These are phyloP conservation scores for Drosophila elegans DNA, from an alignment of 1,140 invertebrate species.

Conservation along the genomic window DNA sequence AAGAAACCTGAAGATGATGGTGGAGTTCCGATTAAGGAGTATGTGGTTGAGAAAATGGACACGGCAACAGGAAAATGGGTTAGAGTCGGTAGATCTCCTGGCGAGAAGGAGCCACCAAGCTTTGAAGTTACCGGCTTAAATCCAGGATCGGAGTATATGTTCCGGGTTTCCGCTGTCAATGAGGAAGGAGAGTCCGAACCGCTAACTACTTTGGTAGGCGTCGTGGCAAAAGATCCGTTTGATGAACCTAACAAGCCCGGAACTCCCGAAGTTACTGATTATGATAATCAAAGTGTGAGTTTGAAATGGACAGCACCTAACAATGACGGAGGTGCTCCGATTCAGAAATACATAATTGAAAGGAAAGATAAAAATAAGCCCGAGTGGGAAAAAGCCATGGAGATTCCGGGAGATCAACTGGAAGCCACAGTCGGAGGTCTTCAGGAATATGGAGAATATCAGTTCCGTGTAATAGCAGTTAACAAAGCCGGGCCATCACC, in stretches of 20 bases:
- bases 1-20: conserved; percentile 97
- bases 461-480: conserved; percentile 97
- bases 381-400: conserved; percentile 96
- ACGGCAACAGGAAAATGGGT: conserved; percentile 95
- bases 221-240: conserved; percentile 98
- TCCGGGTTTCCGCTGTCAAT: conserved; percentile 97
- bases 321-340: conserved; percentile 96
- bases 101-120: conserved; percentile 90
- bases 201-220: conserved; percentile 92
- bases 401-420: conserved; percentile 92
- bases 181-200: conserved; percentile 98
- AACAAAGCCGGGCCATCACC: conserved; percentile 98
- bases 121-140: conserved; percentile 95
- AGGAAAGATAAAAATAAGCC: conserved; percentile 96
- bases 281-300: conserved; percentile 96
- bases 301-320: conserved; percentile 97
- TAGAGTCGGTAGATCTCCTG: conserved; percentile 90
- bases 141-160: conserved; percentile 97
- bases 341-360: conserved; percentile 98
- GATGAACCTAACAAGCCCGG: conserved; percentile 95
- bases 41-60: conserved; percentile 98
- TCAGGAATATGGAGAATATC: conserved; percentile 96
- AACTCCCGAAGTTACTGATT: conserved; percentile 95
- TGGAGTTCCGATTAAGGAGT: conserved; percentile 96
- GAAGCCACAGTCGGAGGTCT: conserved; percentile 93